Base-by-base conservation (phyloP, 2,888 invertebrate genomes). In the Abrostola tripartita region DNA sequence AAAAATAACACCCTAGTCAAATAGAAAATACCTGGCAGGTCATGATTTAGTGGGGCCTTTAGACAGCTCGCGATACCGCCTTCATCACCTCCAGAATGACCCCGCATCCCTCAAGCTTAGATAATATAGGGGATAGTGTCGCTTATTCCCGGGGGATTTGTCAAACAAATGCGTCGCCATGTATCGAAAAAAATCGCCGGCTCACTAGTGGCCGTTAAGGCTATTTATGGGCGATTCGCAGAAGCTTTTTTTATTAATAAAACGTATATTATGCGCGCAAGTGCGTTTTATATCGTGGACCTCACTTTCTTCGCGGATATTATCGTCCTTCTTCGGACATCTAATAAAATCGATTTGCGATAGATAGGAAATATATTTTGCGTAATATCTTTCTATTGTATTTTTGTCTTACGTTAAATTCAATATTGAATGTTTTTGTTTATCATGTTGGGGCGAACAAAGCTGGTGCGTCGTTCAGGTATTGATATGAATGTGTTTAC, bases 211-310 rank as follows among this genome's bases (percentile, higher is more conserved):
- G 91, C 90, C 92, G 89, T 94, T 94, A 93, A 78, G 90, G 92
- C 91, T 94, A 94, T 94, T 94, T 94, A 94, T 94, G 90, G 94
- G 88, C 87, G 92, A 94, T 94, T 94, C 86, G 81, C 87, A 85
- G 82, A 88, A 90, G 88, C 89, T 92, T 93, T 94, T 90, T 94
- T 94, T 94, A 94, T 94, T 94, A 94, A 94, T 94, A 94, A 94
- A 94, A 94, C 93, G 93, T 92, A 93, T 93, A 94, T 94, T 94
- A 93, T 92, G 94, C 93, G 93, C 94, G 85, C 94, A 94, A 93
- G 94, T 94, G 94, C 89, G 93, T 94, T 94, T 94, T 94, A 94
- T 93, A 88, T 86, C 89, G 85, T 71, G 83, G 85, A 86, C 91
- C 90, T 88, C 88, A 87, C 88, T 76, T 79, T 88, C 87, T 88